A percentile compares a stretch with the other conserved stretches of the same genome.
Evolutionary conservation across 2,888 invertebrate genomes (phyloP).

Genomic region (Zootermopsis nevadensis): DNA sequence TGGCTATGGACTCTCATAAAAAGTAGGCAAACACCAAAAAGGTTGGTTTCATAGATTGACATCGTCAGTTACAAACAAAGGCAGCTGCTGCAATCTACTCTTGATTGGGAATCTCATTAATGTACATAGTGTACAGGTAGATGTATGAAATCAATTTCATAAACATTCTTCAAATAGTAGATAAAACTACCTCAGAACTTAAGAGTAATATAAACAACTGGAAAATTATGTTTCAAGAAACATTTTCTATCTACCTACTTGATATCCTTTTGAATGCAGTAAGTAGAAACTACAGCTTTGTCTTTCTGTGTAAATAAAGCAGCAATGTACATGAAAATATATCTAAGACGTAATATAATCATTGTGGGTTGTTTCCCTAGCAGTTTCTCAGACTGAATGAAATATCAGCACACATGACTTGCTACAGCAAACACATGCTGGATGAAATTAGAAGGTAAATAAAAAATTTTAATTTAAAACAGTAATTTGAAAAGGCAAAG

Average conservation of each 20-base stretch:
- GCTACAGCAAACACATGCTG: too few species aligned
- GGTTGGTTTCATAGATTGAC: not conserved
- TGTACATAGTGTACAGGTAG: slow-evolving; percentile 14
- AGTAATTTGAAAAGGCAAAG: too few species aligned
- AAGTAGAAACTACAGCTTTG: not conserved
- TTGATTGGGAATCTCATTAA: not conserved
- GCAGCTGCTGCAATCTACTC: not conserved
- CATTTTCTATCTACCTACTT: not conserved
- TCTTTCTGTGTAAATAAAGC: not conserved
- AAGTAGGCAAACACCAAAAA: not conserved
- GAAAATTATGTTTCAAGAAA: not conserved
- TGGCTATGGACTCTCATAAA: not conserved
- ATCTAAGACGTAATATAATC: not conserved
- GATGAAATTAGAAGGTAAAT: too few species aligned
- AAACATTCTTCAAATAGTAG: not conserved
- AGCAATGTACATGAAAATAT: not conserved
- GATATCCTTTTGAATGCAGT: not conserved
- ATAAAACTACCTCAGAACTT: not conserved
- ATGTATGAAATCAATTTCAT: not conserved
- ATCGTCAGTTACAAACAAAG: not conserved
- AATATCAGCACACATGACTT: too few species aligned
- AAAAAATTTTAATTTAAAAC: too few species aligned
- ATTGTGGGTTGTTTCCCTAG: not conserved
- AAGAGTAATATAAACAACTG: not conserved
- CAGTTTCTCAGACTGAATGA: too few species aligned